Conservation (phyloP, 2,797 vertebrate genomes). For the Gymnopithys bicolor region DNA sequence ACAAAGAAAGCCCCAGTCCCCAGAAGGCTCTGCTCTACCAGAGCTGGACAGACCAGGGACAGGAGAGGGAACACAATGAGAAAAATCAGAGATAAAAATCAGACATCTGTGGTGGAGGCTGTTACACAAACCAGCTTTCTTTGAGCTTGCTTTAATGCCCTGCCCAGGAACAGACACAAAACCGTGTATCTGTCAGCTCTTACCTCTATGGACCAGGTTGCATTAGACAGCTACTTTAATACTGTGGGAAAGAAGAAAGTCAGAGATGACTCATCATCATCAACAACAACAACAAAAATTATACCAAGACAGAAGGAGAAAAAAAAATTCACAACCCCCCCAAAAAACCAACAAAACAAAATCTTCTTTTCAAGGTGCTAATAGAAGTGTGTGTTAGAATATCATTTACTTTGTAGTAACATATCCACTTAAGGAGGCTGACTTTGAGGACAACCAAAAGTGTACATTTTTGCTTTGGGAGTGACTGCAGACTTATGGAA, state of each 20-base stretch:
- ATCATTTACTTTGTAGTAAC: background rate
- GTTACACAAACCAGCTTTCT: background rate
- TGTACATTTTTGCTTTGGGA: background rate
- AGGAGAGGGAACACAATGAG: background rate
- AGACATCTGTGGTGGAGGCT: background rate
- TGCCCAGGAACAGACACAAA: background rate
- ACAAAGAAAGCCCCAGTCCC: background rate
- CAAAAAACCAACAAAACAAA: background rate
- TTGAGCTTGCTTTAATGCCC: background rate
- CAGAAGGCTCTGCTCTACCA: background rate
- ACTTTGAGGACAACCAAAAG: background rate
- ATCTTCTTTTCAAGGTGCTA: background rate
- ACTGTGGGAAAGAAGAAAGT: background rate
- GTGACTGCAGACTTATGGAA: background rate
- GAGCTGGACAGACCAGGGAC: background rate
- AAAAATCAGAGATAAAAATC: background rate
- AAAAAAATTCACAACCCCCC: background rate
- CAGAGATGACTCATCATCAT: background rate
- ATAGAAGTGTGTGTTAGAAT: background rate
- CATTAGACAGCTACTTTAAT: background rate
- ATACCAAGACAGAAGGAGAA: background rate
- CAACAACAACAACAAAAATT: background rate
- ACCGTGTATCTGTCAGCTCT: background rate
- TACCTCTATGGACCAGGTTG: background rate
- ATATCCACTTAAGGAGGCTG: background rate